phyloP scores from a whole-genome alignment of 2,113 vertebrate genomes.

The Cephalopholis sonnerati region DNA sequence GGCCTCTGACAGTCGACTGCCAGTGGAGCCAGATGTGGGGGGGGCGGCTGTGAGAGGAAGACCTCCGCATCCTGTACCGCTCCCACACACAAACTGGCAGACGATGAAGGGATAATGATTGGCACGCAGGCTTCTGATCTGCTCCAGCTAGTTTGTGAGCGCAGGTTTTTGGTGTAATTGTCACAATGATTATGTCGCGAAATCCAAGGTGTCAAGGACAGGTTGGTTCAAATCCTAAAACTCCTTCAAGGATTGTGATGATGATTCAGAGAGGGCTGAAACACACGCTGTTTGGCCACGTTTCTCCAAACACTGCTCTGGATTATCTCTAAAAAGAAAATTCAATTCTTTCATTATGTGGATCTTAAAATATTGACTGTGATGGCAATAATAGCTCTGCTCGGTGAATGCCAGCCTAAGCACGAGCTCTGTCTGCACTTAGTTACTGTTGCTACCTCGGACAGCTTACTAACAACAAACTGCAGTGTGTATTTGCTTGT shows the following conservation, averaged over 20 bases:
- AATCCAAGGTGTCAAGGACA: not conserved
- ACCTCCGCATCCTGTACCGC: slow-evolving; percentile 21
- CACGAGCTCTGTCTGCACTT: not conserved
- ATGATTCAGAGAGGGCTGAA: not conserved
- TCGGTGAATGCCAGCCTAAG: not conserved
- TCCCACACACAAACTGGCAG: slow-evolving; percentile 41
- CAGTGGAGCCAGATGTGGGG: slow-evolving; percentile 57
- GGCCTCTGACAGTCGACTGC: slow-evolving; percentile 52
- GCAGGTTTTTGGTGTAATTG: slow-evolving; percentile 17
- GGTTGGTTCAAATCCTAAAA: not conserved
- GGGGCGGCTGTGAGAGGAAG: slow-evolving; percentile 21
- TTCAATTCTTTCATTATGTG: not conserved
- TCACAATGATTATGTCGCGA: not conserved
- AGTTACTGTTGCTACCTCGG: not conserved
- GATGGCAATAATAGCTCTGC: not conserved
- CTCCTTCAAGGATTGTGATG: not conserved
- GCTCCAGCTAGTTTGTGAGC: slow-evolving; percentile 47
- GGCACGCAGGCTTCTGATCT: slow-evolving; percentile 35
- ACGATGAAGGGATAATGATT: slow-evolving; percentile 49
- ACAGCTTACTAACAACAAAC: not conserved
- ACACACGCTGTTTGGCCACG: not conserved
- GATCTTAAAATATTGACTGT: not conserved
- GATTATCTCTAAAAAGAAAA: not conserved
- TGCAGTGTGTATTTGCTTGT: not conserved
- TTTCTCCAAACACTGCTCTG: not conserved